phyloP scores from a whole-genome alignment of 1,140 invertebrate genomes.

The Halotydeus destructor region DNA sequence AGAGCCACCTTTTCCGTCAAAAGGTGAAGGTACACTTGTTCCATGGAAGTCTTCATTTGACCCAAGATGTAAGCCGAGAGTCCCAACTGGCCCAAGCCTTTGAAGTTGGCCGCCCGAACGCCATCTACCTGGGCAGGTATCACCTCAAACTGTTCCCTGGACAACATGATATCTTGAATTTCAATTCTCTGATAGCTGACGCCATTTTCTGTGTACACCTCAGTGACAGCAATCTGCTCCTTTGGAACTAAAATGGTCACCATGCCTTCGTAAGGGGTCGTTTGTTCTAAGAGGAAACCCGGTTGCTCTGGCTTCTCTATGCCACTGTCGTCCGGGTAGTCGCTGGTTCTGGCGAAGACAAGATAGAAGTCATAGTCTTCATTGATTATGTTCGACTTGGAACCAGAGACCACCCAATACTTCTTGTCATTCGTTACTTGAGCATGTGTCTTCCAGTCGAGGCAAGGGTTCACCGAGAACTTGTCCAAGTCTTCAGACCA shows the following conservation, averaged over 20 bases:
- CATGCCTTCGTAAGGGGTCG: conserved; percentile 2
- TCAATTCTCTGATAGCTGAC: conserved; percentile 8
- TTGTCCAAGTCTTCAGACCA: background rate
- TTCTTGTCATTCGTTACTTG: conserved; percentile 4
- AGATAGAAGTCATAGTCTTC: conserved; percentile 12
- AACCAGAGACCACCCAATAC: conserved; percentile 10
- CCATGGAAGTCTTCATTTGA: conserved; percentile 5
- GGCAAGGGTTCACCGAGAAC: background rate
- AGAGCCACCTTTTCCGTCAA: conserved; percentile 6
- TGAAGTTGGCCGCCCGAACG: conserved; percentile 4
- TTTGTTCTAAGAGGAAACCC: background rate
- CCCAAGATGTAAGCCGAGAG: conserved; percentile 8
- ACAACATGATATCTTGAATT: conserved; percentile 6
- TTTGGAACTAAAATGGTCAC: conserved; percentile 8
- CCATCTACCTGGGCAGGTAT: conserved; percentile 3
- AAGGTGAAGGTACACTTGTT: conserved; percentile 7
- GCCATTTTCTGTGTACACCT: background rate
- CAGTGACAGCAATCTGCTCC: background rate
- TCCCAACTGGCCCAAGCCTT: conserved; percentile 11
- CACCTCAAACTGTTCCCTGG: conserved; percentile 4
- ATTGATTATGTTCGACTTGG: conserved; percentile 10
- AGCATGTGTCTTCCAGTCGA: conserved; percentile 10
- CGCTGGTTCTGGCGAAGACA: conserved; percentile 6
- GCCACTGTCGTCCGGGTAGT: conserved; percentile 8
- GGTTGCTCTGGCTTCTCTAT: background rate